Evolutionary conservation across 2,888 invertebrate species (phyloP), one percentile per base, ranked within the genome.

Genomic region (Nipponacmea schrenckii): DNA sequence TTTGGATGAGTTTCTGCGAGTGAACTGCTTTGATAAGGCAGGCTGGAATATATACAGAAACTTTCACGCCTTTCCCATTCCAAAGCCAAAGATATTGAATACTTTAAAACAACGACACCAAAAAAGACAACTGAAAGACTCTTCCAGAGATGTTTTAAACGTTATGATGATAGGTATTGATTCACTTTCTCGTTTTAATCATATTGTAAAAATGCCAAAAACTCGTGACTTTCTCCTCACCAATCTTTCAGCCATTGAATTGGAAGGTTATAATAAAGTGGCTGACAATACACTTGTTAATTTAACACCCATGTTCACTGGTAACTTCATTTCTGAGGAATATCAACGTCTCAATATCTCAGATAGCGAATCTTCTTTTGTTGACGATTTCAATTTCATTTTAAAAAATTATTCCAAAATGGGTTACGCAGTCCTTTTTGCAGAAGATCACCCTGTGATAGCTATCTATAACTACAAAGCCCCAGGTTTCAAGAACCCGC

Each of bases 281-380:
- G 97, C 93, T 4, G 96, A 97, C 88, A 97, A 97, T 88, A 96
- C 96, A 0, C 96, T 94, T 86, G 73, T 79, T 12, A 97, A 97
- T 88, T 88, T 97, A 74, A 92, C 94, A 10, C 94, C 97, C 0
- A 91, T 95, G 75, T 89, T 96, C 12, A 92, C 75, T 4, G 83
- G 83, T 10, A 79, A 80, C 65, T 81, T 77, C 65, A 71, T 77
- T 0, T 68, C 72, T 62, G 81, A 83, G 56, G 56, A 56, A 56
- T 15, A 56, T 20, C 0, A 7, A 7, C 20, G 24, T 12, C 56
- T 24, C 2, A 56, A 56, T 56, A 56, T 56, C 8, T 24, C 56
- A 10, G 56, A 56, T 24, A 24, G 20, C 2, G 1, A 24, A 24
- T 24, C 10, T 12, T 10, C 56, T 12, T 24, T 24, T 56, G 50